Percentiles rank a stretch among this genome's conserved stretches.
These are phyloP conservation scores for Gonatopus flavifemur DNA, from an alignment of 1,140 invertebrate genomes.

Conservation along the genomic window DNA sequence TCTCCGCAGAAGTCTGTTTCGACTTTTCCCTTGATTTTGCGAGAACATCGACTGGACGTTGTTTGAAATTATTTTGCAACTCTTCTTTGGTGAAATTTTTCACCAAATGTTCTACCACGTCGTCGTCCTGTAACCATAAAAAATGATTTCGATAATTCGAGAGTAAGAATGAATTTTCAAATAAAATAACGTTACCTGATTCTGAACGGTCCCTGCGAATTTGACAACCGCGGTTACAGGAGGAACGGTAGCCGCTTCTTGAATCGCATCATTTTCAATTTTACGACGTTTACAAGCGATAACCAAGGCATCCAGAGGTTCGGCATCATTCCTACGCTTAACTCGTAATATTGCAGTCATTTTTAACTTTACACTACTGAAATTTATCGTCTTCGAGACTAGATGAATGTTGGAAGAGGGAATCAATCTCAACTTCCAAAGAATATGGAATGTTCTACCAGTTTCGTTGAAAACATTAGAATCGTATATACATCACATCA, in stretches of 20 bases:
- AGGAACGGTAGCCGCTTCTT: conserved; percentile 15
- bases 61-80: conserved; percentile 47
- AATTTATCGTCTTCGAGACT: too few species aligned
- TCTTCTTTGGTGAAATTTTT: conserved; percentile 40
- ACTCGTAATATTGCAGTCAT: conserved; percentile 63
- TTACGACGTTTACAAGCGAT: conserved; percentile 61
- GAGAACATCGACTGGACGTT: conserved; percentile 48
- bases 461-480: too few species aligned
- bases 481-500: too few species aligned
- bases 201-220: conserved; percentile 61
- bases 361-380: conserved; percentile 9
- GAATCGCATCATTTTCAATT: conserved; percentile 22
- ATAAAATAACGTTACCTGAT: conserved; percentile 37
- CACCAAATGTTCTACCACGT: conserved; percentile 46
- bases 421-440: too few species aligned
- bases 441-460: too few species aligned
- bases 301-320: conserved; percentile 59
- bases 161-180: conserved; percentile 3
- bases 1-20: conserved; percentile 30
- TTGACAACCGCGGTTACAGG: conserved; percentile 56
- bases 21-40: conserved; percentile 30
- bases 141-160: conserved; percentile 1
- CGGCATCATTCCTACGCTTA: conserved; percentile 61
- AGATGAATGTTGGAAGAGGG: too few species aligned
- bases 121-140: conserved; percentile 45